Percentiles rank a stretch among this genome's conserved stretches.
Conservation (phyloP, 1,140 invertebrate genomes). For the Calliphora vicina region DNA sequence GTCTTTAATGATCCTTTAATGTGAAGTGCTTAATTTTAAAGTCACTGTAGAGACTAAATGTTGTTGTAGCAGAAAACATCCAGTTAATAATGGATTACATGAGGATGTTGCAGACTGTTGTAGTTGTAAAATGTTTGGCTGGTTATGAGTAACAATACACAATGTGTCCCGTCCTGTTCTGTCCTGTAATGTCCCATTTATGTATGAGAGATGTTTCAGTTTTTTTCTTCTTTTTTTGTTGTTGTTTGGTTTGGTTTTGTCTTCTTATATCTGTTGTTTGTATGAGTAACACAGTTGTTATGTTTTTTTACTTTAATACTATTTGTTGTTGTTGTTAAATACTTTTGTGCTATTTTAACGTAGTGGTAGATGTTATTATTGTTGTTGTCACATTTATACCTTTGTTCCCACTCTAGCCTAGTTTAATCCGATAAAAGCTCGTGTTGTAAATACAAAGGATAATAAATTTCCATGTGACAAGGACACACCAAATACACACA, state of each 20-base stretch:
- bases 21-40: slow-evolving; percentile 4
- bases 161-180: background rate
- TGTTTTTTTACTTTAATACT: background rate
- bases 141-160: background rate
- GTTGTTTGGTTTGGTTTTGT: too few relatives aligned
- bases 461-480: slow-evolving; percentile 34
- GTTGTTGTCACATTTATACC: slow-evolving; percentile 22
- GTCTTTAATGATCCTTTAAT: too few relatives aligned
- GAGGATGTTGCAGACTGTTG: background rate
- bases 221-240: background rate
- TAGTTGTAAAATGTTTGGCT: background rate
- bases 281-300: background rate
- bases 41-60: background rate
- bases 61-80: background rate
- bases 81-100: background rate
- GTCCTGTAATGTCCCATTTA: background rate
- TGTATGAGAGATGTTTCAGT: background rate
- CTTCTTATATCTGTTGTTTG: background rate
- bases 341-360: too few relatives aligned
- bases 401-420: slow-evolving; percentile 8
- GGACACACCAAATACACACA: background rate
- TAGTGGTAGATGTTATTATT: too few relatives aligned
- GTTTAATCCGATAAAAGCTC: slow-evolving; percentile 31
- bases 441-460: slow-evolving; percentile 29
- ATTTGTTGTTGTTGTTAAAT: background rate